Conservation (phyloP, 2,113 vertebrate genomes). For the Turdus rufiventris region DNA sequence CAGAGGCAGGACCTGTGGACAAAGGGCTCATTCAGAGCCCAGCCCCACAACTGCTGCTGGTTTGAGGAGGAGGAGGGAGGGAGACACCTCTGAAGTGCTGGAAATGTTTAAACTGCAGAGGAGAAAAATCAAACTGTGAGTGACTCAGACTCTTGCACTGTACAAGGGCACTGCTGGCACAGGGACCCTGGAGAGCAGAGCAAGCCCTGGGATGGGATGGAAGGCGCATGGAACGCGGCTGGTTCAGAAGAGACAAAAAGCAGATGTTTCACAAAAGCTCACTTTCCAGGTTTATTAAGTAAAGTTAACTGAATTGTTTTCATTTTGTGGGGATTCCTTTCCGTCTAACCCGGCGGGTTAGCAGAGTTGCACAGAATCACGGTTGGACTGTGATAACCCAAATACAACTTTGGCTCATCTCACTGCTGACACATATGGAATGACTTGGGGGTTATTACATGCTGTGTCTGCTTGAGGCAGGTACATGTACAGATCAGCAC, state of each 20-base stretch:
- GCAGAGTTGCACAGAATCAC: constrained; percentile 62
- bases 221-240: accelerated
- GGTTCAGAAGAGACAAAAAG: constrained; percentile 52
- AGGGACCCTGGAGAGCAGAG: background rate
- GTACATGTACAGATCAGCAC: constrained; percentile 67
- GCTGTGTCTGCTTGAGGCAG: constrained; percentile 70
- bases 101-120: background rate
- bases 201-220: accelerated
- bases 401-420: constrained; percentile 71
- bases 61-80: background rate
- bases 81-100: background rate
- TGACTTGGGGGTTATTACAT: constrained; percentile 64
- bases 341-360: background rate
- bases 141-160: background rate
- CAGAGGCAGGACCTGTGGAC: background rate
- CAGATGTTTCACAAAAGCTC: constrained; percentile 68
- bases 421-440: constrained; percentile 66
- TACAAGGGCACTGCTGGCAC: accelerated
- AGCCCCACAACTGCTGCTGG: accelerated
- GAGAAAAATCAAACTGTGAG: accelerated
- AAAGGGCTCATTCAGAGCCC: background rate
- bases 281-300: constrained; percentile 71
- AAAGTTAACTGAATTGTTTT: constrained; percentile 66
- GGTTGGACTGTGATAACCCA: constrained; percentile 66
- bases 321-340: constrained; percentile 59